Evolutionary conservation across 2,113 vertebrate species (phyloP), one percentile per base, ranked within the genome.

Genomic region (Oreochromis niloticus): DNA sequence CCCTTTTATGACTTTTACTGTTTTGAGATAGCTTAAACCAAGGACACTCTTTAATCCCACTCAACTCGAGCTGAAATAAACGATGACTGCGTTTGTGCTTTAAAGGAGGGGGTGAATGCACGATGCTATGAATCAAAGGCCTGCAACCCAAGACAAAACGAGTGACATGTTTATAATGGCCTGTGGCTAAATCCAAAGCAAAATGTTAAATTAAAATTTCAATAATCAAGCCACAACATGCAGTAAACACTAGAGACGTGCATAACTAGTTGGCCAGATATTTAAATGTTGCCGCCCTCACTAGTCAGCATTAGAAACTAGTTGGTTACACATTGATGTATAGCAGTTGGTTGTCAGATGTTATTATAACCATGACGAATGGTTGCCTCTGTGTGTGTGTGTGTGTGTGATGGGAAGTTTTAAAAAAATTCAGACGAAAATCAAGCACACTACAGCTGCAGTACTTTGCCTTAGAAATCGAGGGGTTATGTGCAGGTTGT

Each of bases 51-150:
- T 27, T 46, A 73, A 73, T 22, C 41, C 22, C 13, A 73, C 13
- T 27, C 14, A 46, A 43, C 24, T 73, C 14, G 7, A 27, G 68
- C 68, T 73, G 14, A 73, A 48, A 22, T 30, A 30, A 30, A 73
- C 4, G 41, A 46, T 16, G 13, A 73, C 8, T 46, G 41, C 14
- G 3, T 12, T 19, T 12, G 6, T 17, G 24, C 71, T 75, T 75
- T 2, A 75, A 48, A 17, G 24, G 9, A 7, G 41, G 1, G 14
- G 14, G 0, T 0, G 2, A 75, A 75, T 48, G 24, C 43, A 48
- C 1, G 9, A 30, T 10, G 71, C 4, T 32, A 48, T 48, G 27
- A 75, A 75, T 48, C 30, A 48, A 75, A 19, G 0, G 8, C 27
- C 0, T 48, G 22, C 43, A 48, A 50, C 71, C 24, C 22, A 30